A percentile compares a stretch with the other conserved stretches of the same genome.
Conservation (phyloP, 2,113 vertebrate species). For the Numida meleagris region DNA sequence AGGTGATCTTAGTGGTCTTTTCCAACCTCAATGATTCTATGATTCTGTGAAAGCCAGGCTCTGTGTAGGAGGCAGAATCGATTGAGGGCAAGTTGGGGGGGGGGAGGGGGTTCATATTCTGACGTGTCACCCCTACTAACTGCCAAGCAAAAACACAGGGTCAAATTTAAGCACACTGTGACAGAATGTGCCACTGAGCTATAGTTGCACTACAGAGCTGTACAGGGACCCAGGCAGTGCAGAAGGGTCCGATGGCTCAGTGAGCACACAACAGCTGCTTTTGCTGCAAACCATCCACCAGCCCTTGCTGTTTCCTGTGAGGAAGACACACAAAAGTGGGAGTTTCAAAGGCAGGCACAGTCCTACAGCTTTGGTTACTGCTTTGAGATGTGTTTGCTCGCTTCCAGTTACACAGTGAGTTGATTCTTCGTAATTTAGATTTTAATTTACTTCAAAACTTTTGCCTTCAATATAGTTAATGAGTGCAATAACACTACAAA, state of each 20-base stretch:
- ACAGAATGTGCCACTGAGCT: not conserved
- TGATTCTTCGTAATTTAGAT: not conserved
- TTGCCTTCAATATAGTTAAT: conserved; percentile 20
- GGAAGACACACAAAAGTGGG: not conserved
- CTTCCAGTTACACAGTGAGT: not conserved
- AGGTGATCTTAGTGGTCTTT: too few species aligned
- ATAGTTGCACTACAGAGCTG: not conserved
- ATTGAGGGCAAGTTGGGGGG: not conserved
- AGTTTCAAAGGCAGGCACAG: not conserved
- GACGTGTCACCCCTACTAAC: not conserved
- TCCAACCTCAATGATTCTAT: too few species aligned
- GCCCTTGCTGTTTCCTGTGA: not conserved
- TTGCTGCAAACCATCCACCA: not conserved
- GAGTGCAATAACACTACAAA: not conserved
- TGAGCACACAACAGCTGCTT: rapidly evolving
- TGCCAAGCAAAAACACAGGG: not conserved
- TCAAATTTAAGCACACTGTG: not conserved
- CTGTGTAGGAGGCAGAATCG: not conserved
- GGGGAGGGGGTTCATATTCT: not conserved
- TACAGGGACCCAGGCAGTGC: not conserved
- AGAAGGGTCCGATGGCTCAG: not conserved
- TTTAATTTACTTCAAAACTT: conserved; percentile 34
- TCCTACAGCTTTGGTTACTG: not conserved
- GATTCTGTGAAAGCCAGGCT: not conserved
- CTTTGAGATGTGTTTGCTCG: not conserved